Percentiles rank a stretch among this genome's conserved stretches.
These are phyloP conservation scores for Lepidurus apus DNA, from an alignment of 1,140 invertebrate species.

Conservation along the genomic window DNA sequence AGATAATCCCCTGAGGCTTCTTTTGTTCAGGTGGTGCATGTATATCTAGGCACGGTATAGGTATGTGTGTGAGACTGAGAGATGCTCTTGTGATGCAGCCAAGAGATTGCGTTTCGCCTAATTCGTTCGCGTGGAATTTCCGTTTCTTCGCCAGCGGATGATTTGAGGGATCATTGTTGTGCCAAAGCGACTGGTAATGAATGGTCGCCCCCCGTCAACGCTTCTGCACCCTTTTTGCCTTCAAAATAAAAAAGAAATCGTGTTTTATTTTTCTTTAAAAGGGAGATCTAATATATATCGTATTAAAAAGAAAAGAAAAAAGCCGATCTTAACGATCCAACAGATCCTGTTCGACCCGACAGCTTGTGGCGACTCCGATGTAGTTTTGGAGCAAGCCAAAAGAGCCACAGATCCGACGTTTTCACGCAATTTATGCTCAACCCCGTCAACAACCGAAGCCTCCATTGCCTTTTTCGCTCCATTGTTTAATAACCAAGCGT, in stretches of 20 bases:
- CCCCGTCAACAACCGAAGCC: not conserved
- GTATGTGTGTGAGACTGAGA: not conserved
- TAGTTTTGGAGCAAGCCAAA: not conserved
- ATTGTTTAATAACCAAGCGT: constrained; percentile 14
- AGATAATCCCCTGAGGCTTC: not conserved
- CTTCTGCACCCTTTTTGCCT: not conserved
- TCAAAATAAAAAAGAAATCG: not conserved
- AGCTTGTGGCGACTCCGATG: no score
- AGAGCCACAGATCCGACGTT: not conserved
- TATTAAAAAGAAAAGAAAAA: not conserved
- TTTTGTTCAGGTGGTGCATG: not conserved
- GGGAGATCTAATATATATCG: not conserved
- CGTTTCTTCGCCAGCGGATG: not conserved
- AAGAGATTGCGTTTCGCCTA: not conserved
- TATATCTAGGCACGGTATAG: no score
- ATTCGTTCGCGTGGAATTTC: constrained; percentile 10
- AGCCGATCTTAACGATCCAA: no score
- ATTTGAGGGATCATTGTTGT: constrained; percentile 22
- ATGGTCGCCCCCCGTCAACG: not conserved
- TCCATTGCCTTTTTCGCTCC: not conserved
- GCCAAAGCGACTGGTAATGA: constrained; percentile 14
- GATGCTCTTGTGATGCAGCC: not conserved
- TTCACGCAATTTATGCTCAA: not conserved
- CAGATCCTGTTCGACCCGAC: no score
- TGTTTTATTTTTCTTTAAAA: not conserved